phyloP scores from a whole-genome alignment of 64 coral and sea anemone species.

The Stylophora pistillata region DNA sequence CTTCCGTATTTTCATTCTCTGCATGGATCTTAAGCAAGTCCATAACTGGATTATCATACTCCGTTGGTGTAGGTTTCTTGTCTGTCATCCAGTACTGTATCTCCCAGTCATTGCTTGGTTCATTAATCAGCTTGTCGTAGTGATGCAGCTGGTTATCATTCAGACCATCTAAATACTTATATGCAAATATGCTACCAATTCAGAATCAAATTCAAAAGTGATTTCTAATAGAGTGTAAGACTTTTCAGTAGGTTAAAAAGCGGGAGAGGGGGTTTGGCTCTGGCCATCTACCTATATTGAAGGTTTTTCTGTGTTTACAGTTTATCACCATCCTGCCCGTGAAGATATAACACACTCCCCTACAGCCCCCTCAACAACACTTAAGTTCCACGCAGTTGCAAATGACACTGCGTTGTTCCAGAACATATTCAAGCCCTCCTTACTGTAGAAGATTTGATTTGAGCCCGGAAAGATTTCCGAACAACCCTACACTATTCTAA shows the following conservation, averaged over 20 bases:
- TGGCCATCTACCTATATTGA: no score
- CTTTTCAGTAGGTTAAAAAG: background rate
- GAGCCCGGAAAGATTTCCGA: no score
- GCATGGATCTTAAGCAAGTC: conserved; percentile 90
- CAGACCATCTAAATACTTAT: conserved; percentile 70
- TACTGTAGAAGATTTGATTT: no score
- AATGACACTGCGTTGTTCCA: no score
- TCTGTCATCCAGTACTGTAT: conserved; percentile 98
- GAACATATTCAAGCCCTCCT: no score
- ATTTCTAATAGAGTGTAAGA: no score
- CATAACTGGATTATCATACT: conserved; percentile 84
- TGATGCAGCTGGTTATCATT: conserved; percentile 61
- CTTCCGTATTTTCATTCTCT: conserved; percentile 90
- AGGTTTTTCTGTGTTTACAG: background rate
- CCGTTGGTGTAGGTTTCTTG: conserved; percentile 64
- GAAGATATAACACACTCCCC: no score
- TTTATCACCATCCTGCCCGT: background rate
- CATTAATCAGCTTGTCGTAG: conserved; percentile 92
- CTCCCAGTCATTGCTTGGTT: conserved; percentile 96
- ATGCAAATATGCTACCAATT: conserved; percentile 80
- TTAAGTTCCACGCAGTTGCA: no score
- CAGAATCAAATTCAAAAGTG: background rate
- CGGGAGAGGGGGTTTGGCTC: no score
- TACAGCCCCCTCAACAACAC: no score
- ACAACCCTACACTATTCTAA: no score